Percentiles rank a stretch among this genome's conserved stretches.
phyloP scores from a whole-genome alignment of 2,797 vertebrate species.

The Squalus acanthias region DNA sequence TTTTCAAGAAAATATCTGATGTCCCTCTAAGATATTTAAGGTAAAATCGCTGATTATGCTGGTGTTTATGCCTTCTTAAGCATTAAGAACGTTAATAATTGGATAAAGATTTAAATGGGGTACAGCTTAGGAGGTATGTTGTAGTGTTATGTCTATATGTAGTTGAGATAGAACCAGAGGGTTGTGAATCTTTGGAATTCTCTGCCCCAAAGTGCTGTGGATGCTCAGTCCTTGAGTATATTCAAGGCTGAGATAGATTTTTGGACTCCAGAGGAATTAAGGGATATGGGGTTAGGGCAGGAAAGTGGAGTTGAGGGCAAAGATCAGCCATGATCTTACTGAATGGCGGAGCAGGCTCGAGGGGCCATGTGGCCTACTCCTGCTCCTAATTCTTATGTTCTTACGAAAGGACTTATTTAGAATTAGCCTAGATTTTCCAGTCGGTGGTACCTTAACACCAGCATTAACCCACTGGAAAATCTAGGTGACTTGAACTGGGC shows the following conservation, averaged over 20 bases:
- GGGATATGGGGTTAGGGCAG: too few species aligned
- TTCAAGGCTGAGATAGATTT: too few species aligned
- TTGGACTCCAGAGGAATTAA: too few species aligned
- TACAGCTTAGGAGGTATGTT: not conserved
- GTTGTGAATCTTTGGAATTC: too few species aligned
- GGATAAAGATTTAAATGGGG: not conserved
- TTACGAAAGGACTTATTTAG: not conserved
- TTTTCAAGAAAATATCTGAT: not conserved
- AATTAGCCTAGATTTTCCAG: not conserved
- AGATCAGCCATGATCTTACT: too few species aligned
- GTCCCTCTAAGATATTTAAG: not conserved
- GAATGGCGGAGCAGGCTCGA: too few species aligned
- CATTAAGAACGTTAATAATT: not conserved
- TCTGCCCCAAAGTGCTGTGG: too few species aligned
- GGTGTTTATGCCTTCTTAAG: not conserved
- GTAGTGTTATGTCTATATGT: not conserved
- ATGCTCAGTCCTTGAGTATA: too few species aligned
- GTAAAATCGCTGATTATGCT: not conserved
- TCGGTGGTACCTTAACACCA: not conserved
- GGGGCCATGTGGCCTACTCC: too few species aligned
- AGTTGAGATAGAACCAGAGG: not conserved
- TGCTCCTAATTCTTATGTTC: too few species aligned
- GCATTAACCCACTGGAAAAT: not conserved
- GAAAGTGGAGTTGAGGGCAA: too few species aligned
- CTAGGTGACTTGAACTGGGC: not conserved